Base-by-base conservation (phyloP, 30 jellyfish, hydroid and myxozoan species). In the Turritopsis rubra region DNA sequence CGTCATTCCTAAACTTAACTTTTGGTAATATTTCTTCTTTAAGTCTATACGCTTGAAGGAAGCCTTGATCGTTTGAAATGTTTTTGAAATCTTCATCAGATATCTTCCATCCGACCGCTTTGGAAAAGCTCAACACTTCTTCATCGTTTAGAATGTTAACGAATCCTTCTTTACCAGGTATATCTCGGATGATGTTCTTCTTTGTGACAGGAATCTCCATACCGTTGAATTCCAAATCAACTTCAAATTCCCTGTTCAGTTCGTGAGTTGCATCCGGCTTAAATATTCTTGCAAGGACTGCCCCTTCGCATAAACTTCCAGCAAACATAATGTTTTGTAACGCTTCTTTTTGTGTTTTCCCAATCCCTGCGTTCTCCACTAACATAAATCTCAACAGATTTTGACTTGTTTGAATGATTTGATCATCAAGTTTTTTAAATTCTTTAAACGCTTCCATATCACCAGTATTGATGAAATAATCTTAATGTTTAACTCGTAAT, bases 301-400 rank as follows among this genome's bases (percentile, higher is more conserved):
- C 82, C 17, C 87, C 87, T 52, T 80, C 87, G 24, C 25, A 22
- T 0, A 13, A 5, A 52, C 87, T 80, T 22, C 87, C 87, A 7
- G 81, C 82, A 18, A 52, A 7, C 20, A 7, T 8, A 53, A 80
- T 70, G n/a, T 80, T 22, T 16, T 80, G 8, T 41, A 80, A 41
- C 3, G 81, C 73, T 22, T 30, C 71, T 23, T 23, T 53, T 77
- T 77, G 85, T 52, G 68, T 26, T 75, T 75, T 17, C 17, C 83
- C 83, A 8, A 75, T 28, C 28, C 83, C 77, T 0, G 60, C 60
- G 13, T 5, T 3, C 60, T 3, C 9, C 60, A 41, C 60, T 41
- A n/a, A n/a, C n/a, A 41, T 41, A 41, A 3, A 13, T 41, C 60
- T 41, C 13, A 41, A 3, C 60, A 41, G 13, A 3, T 13, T 41